These are phyloP conservation scores for Dryas iulia DNA, from an alignment of 1,140 invertebrate species.

Conservation along the genomic window DNA sequence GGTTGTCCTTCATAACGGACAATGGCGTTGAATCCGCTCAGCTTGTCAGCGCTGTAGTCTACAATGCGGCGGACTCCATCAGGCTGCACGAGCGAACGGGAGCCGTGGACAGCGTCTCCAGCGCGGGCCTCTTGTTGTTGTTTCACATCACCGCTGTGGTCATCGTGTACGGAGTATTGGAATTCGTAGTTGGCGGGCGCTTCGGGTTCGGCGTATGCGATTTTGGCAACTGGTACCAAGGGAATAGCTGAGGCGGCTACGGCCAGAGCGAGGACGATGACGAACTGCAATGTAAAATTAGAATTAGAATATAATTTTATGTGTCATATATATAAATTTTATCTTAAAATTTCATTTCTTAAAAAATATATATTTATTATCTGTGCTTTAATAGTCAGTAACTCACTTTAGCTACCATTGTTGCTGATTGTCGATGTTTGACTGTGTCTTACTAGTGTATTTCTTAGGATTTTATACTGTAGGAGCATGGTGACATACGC, in stretches of 20 bases:
- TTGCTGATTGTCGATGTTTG: constrained; percentile 18
- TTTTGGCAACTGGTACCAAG: constrained; percentile 27
- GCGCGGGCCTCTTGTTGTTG: constrained; percentile 62
- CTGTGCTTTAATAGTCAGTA: background rate
- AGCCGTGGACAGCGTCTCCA: constrained; percentile 82
- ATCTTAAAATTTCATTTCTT: too few relatives aligned
- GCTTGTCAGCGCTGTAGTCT: constrained; percentile 79
- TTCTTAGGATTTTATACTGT: constrained; percentile 29
- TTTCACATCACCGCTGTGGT: constrained; percentile 76
- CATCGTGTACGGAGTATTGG: constrained; percentile 84
- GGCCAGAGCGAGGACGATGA: constrained; percentile 52
- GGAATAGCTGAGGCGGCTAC: constrained; percentile 54
- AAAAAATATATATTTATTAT: background rate
- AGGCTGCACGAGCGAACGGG: constrained; percentile 83
- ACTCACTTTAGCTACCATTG: constrained; percentile 23
- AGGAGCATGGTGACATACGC: constrained; percentile 21
- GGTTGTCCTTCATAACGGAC: constrained; percentile 62
- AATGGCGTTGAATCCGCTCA: constrained; percentile 58
- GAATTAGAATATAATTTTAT: background rate
- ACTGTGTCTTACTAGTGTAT: constrained; percentile 18
- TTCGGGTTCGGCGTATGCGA: constrained; percentile 66
- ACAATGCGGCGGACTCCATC: constrained; percentile 81
- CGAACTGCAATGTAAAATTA: constrained; percentile 45
- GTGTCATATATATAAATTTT: too few relatives aligned
- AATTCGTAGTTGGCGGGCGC: constrained; percentile 84